Conservation (phyloP, 2,888 invertebrate genomes). For the Plebejus argus region DNA sequence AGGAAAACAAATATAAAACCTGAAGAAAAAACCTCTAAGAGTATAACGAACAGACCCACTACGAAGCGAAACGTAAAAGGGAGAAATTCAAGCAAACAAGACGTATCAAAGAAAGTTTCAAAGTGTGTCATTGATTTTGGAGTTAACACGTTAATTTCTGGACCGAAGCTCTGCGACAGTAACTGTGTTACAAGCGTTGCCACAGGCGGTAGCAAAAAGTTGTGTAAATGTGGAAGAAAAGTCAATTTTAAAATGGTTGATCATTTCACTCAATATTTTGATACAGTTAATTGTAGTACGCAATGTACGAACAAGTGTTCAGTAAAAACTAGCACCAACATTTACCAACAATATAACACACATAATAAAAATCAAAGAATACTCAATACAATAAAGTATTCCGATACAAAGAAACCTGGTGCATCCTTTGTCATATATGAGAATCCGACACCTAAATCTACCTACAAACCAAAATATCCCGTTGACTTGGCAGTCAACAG, state of each 20-base stretch:
- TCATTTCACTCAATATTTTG: not conserved
- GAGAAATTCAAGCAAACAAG: not conserved
- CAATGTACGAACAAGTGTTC: not conserved
- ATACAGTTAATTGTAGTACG: not conserved
- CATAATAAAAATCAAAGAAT: not conserved
- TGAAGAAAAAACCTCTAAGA: not conserved
- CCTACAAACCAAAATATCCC: slow-evolving; percentile 44
- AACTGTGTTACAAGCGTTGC: not conserved
- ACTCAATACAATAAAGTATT: not conserved
- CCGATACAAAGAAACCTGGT: not conserved
- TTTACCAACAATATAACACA: not conserved
- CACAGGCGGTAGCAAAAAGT: not conserved
- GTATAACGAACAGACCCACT: not conserved
- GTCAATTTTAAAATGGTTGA: not conserved
- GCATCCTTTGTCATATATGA: slow-evolving; percentile 3
- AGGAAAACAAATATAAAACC: not conserved
- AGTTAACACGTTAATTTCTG: slow-evolving; percentile 12
- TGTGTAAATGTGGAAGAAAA: not conserved
- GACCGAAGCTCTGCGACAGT: not conserved
- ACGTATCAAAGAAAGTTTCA: not conserved
- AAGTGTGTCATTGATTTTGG: not conserved
- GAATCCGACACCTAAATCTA: not conserved
- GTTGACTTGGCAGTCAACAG: not conserved
- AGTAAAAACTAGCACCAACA: not conserved
- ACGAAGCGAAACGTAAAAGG: not conserved